A percentile compares a stretch with the other conserved stretches of the same genome.
Evolutionary conservation across 2,113 vertebrate species (phyloP).

Genomic region (Leptocoma aspasia): DNA sequence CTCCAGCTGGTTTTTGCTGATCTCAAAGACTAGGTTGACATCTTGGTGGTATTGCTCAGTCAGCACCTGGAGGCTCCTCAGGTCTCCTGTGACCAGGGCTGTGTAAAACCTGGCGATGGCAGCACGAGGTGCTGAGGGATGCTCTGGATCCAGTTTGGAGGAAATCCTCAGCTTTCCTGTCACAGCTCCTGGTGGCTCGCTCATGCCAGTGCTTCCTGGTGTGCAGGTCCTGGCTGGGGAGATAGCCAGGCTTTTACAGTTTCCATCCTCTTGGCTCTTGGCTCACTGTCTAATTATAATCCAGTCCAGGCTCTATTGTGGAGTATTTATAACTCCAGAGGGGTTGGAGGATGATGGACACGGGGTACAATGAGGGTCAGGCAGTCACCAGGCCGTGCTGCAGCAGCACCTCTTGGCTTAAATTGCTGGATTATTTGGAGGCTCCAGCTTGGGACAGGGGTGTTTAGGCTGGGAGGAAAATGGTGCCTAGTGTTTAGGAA

Average conservation of each 20-base stretch:
- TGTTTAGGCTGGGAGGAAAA: not conserved
- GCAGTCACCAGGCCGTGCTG: not conserved
- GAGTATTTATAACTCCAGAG: conserved; percentile 53
- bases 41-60: conserved; percentile 59
- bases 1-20: conserved; percentile 67
- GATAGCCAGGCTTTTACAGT: not conserved
- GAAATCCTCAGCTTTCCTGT: conserved; percentile 41
- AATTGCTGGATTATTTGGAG: not conserved
- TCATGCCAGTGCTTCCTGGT: not conserved
- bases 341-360: conserved; percentile 13
- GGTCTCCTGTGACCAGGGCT: conserved; percentile 62
- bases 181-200: not conserved
- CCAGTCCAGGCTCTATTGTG: not conserved
- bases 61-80: conserved; percentile 46
- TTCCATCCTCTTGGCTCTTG: conserved; percentile 56
- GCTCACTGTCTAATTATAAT: conserved; percentile 53
- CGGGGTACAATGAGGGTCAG: not conserved
- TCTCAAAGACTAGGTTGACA: conserved; percentile 67
- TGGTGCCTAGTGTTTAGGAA: fast-evolving
- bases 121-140: not conserved
- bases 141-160: not conserved
- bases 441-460: not conserved
- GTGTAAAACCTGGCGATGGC: conserved; percentile 27
- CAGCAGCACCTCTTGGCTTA: not conserved
- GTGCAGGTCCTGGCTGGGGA: not conserved